Evolutionary conservation across 2,888 invertebrate genomes (phyloP).

Genomic region (Charanyca ferruginea): DNA sequence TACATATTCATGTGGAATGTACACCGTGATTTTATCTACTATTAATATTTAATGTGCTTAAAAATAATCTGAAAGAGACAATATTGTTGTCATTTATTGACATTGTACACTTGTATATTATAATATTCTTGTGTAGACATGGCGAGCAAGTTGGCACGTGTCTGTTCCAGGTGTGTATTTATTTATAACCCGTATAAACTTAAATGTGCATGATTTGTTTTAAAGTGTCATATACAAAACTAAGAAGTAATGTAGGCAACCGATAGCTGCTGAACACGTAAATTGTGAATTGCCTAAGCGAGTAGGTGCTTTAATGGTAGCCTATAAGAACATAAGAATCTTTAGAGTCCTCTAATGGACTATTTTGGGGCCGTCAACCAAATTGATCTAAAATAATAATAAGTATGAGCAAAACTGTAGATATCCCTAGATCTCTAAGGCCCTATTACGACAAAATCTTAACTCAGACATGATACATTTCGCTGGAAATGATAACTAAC

Average conservation of each 20-base stretch:
- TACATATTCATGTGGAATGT: not conserved
- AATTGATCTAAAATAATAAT: too few species aligned
- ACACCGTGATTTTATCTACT: conserved; percentile 1
- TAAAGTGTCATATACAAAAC: not conserved
- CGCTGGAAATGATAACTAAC: conserved; percentile 5
- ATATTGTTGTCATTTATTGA: conserved; percentile 8
- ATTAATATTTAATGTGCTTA: conserved; percentile 9
- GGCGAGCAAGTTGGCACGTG: conserved; percentile 28
- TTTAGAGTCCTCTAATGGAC: too few species aligned
- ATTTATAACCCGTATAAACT: conserved; percentile 33
- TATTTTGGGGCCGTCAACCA: too few species aligned
- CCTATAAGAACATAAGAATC: not conserved
- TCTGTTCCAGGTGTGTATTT: conserved; percentile 28
- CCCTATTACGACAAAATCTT: too few species aligned
- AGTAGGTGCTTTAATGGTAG: not conserved
- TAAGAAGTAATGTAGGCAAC: not conserved
- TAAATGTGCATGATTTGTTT: conserved; percentile 4
- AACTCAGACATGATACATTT: too few species aligned
- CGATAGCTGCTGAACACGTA: too few species aligned
- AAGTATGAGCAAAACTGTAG: too few species aligned
- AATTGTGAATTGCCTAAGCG: not conserved
- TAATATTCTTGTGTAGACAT: conserved; percentile 3
- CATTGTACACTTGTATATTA: conserved; percentile 8
- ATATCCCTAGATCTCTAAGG: too few species aligned
- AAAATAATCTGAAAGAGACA: conserved; percentile 12